A percentile compares a stretch with the other conserved stretches of the same genome.
phyloP scores from a whole-genome alignment of 2,113 vertebrate genomes.

The Acanthisitta chloris region DNA sequence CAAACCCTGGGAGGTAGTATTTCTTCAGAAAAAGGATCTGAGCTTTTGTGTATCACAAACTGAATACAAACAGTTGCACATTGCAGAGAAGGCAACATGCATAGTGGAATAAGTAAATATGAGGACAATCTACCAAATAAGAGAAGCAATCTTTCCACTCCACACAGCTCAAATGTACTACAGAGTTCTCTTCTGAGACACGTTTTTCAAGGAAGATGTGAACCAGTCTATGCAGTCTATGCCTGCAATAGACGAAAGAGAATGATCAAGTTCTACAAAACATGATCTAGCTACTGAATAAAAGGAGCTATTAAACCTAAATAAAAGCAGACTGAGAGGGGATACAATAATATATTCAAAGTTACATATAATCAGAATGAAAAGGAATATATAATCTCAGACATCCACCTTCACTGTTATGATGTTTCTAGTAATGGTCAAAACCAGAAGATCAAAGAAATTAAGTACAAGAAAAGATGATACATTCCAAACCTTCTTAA shows the following conservation, averaged over 20 bases:
- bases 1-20: neutral
- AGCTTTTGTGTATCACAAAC: neutral
- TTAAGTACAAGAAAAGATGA: neutral
- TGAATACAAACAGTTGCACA: neutral
- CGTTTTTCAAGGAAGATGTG: neutral
- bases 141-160: neutral
- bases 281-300: neutral
- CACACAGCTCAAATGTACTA: neutral
- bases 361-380: neutral
- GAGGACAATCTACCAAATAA: neutral
- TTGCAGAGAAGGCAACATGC: neutral
- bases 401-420: neutral
- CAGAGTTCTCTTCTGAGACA: neutral
- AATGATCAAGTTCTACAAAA: neutral
- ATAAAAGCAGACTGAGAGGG: neutral
- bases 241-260: neutral
- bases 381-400: neutral
- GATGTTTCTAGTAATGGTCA: neutral
- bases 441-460: neutral
- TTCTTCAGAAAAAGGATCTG: neutral
- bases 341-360: neutral
- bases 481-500: neutral
- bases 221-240: neutral
- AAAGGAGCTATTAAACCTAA: neutral
- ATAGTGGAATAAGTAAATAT: neutral